Percentiles rank a stretch among this genome's conserved stretches.
phyloP scores from a whole-genome alignment of 1,140 invertebrate genomes.

The Battus philenor region DNA sequence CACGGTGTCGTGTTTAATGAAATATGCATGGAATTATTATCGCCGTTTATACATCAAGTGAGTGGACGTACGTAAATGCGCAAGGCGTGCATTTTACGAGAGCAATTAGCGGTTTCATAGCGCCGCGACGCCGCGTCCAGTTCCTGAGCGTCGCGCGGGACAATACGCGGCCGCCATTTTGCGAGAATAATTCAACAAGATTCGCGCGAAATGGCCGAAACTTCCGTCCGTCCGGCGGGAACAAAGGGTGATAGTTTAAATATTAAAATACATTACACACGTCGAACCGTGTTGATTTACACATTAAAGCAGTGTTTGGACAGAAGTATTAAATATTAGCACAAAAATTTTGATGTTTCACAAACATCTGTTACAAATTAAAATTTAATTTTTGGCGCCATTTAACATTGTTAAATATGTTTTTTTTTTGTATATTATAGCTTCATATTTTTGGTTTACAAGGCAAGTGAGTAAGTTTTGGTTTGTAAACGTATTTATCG shows the following conservation, averaged over 20 bases:
- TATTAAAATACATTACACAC: constrained; percentile 41
- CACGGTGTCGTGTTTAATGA: constrained; percentile 6
- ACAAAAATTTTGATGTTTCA: no score
- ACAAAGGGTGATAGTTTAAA: constrained; percentile 33
- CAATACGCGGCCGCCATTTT: constrained; percentile 45
- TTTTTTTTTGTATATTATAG: no score
- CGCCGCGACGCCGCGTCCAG: constrained; percentile 36
- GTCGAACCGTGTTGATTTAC: constrained; percentile 23
- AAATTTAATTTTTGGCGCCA: no score
- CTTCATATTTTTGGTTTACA: no score
- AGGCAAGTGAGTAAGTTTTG: no score
- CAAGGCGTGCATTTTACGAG: constrained; percentile 31
- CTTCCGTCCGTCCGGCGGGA: constrained; percentile 36
- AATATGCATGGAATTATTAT: constrained; percentile 18
- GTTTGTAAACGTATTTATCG: no score
- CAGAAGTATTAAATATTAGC: no score
- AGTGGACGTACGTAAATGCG: constrained; percentile 16
- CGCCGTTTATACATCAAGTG: constrained; percentile 7
- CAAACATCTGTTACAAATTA: no score
- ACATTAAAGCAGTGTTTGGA: no score
- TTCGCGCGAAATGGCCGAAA: constrained; percentile 53
- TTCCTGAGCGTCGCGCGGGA: constrained; percentile 26
- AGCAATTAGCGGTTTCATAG: constrained; percentile 53
- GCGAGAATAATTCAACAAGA: constrained; percentile 57
- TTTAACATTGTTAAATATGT: no score